Conservation (phyloP, 2,797 vertebrate genomes). For the Enteromius treurensis region DNA sequence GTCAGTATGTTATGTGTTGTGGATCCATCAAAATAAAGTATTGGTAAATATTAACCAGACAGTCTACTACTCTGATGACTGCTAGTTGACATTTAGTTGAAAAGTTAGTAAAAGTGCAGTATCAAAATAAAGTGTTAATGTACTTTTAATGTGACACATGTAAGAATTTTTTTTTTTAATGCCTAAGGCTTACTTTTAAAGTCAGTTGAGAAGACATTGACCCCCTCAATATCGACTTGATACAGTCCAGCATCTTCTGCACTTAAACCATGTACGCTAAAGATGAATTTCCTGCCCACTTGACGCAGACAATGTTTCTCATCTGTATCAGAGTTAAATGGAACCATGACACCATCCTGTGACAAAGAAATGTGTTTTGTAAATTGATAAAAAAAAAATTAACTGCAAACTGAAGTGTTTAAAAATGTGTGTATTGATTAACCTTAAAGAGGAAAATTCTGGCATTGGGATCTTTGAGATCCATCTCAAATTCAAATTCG, state of each 20-base stretch:
- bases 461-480: slow-evolving; percentile 79
- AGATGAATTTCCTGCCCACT: slow-evolving; percentile 81
- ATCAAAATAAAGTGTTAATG: too few species aligned
- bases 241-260: slow-evolving; percentile 78
- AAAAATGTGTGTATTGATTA: neutral
- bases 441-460: slow-evolving; percentile 90
- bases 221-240: slow-evolving; percentile 75
- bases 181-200: slow-evolving; percentile 74
- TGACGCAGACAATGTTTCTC: slow-evolving; percentile 79
- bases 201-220: slow-evolving; percentile 78
- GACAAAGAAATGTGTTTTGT: slow-evolving; percentile 27
- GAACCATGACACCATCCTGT: slow-evolving; percentile 85
- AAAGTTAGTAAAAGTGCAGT: too few species aligned
- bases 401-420: neutral
- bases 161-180: too few species aligned
- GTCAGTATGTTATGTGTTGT: too few species aligned
- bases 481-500: slow-evolving; percentile 85
- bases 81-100: too few species aligned
- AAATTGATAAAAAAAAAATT: neutral
- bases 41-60: too few species aligned
- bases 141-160: too few species aligned
- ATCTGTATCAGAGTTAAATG: slow-evolving; percentile 72
- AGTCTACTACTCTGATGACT: too few species aligned
- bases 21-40: too few species aligned
- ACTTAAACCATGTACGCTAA: slow-evolving; percentile 70